These are phyloP conservation scores for Eudemis profundana DNA, from an alignment of 2,888 invertebrate species.

Conservation along the genomic window DNA sequence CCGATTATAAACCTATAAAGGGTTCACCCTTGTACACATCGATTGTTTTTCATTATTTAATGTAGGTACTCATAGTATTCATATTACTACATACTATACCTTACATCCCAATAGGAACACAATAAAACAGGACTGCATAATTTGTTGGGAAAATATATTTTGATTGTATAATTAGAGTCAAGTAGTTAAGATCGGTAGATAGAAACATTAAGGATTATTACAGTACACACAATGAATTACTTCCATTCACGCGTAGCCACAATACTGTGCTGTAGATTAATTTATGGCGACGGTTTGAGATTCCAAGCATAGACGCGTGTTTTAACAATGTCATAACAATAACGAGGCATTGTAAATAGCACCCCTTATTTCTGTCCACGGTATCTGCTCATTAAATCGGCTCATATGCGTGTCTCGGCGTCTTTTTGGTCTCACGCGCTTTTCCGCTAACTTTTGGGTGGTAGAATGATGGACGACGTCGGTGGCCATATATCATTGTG, in stretches of 20 bases:
- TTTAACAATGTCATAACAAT: slow-evolving; percentile 82
- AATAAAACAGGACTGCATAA: too few relatives aligned
- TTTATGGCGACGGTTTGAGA: slow-evolving; percentile 63
- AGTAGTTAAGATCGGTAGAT: too few relatives aligned
- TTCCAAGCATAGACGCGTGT: slow-evolving; percentile 64
- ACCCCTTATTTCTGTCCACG: slow-evolving; percentile 83
- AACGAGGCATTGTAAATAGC: slow-evolving; percentile 75
- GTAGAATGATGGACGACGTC: slow-evolving; percentile 83
- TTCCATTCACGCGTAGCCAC: slow-evolving; percentile 45
- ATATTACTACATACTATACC: too few relatives aligned
- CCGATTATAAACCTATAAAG: too few relatives aligned
- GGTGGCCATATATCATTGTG: slow-evolving; percentile 82
- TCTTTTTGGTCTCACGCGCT: slow-evolving; percentile 75
- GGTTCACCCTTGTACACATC: too few relatives aligned
- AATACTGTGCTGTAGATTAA: slow-evolving; percentile 49
- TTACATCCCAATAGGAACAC: too few relatives aligned
- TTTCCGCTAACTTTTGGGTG: slow-evolving; percentile 84
- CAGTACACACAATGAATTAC: slow-evolving; percentile 4
- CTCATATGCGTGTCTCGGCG: slow-evolving; percentile 63
- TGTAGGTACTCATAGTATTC: too few relatives aligned
- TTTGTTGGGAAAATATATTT: too few relatives aligned
- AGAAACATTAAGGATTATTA: neutral
- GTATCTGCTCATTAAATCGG: slow-evolving; percentile 82
- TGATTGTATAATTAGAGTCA: too few relatives aligned
- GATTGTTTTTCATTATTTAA: too few relatives aligned